Evolutionary conservation across 1,140 invertebrate species (phyloP), one percentile per base, ranked within the genome.

Genomic region (Octopus sinensis): DNA sequence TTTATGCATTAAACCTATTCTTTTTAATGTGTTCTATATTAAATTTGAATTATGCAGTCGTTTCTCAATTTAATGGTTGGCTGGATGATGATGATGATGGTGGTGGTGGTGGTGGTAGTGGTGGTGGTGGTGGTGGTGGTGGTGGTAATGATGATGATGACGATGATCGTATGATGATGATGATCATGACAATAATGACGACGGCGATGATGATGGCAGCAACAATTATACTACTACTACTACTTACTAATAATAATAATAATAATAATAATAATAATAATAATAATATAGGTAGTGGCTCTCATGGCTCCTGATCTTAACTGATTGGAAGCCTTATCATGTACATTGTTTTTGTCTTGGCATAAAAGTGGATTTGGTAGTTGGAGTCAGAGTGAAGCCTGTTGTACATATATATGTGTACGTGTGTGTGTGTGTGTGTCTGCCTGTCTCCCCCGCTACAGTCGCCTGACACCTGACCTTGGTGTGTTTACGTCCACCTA

Each of bases 211-310:
- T 5, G 54, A 68, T 62, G 54, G 3, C 52, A 79, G 17, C 52
- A 23, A 23, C 23, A 23, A 23, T 23, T 23, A 23, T 23, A 23
- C 23, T 23, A 23, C 23, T 23, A 23, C 23, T 23, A 23, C 23
- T 23, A 23, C 23, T n/a, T n/a, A n/a, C n/a, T n/a, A n/a, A n/a
- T n/a, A n/a, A 56, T 12, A 79, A n/a, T 53, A 79, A 62, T 79
- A n/a, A 43, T 79, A 62, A 43, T 56, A 56, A 79, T 62, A n/a
- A 62, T 79, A 56, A 62, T 17, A 43, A 51, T 77, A 12, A 51
- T 77, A 43, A 51, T 77, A n/a, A n/a, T n/a, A n/a, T n/a, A n/a
- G n/a, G n/a, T n/a, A n/a, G n/a, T n/a, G n/a, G n/a, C n/a, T n/a
- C n/a, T n/a, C n/a, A n/a, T n/a, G n/a, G n/a, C n/a, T n/a, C n/a